These are phyloP conservation scores for Astyanax mexicanus DNA, from an alignment of 2,797 vertebrate species.

Conservation along the genomic window DNA sequence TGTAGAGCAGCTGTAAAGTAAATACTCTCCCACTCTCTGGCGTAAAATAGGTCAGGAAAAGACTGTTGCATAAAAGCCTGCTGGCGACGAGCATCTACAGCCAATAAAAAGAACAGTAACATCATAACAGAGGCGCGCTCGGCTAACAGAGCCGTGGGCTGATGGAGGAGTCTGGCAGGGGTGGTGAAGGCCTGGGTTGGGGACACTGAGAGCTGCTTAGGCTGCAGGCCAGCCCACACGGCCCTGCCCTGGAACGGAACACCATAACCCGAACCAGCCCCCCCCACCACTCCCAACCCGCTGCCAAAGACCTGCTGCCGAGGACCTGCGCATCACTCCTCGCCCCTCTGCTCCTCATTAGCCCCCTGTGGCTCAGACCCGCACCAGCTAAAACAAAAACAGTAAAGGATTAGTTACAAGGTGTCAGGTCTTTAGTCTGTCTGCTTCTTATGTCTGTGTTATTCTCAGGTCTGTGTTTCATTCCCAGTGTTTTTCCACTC, in stretches of 20 bases:
- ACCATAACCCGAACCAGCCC: too few species aligned
- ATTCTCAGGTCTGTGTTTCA: too few species aligned
- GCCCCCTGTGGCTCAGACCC: background rate
- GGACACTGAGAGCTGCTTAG: constrained; percentile 26
- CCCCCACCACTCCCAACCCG: background rate
- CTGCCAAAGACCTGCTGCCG: constrained; percentile 22
- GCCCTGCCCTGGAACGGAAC: constrained; percentile 8
- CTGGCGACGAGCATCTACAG: background rate
- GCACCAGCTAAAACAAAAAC: background rate
- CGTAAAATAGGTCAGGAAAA: constrained; percentile 12
- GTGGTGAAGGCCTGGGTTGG: constrained; percentile 17
- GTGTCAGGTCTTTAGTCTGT: too few species aligned
- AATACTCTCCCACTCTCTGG: constrained; percentile 4
- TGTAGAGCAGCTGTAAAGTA: background rate
- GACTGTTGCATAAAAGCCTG: background rate
- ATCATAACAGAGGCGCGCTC: background rate
- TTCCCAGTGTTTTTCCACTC: too few species aligned
- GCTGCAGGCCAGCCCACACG: constrained; percentile 8
- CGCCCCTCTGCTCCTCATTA: background rate
- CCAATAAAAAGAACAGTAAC: constrained; percentile 15
- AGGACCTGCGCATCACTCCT: background rate
- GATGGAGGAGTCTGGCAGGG: constrained; percentile 3
- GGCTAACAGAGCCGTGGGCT: constrained; percentile 10
- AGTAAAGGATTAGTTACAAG: too few species aligned
- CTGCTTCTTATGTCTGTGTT: too few species aligned